Percentiles rank a stretch among this genome's conserved stretches.
phyloP scores from a whole-genome alignment of 35 echinoderm and acorn worm genomes.

The Anneissia japonica region DNA sequence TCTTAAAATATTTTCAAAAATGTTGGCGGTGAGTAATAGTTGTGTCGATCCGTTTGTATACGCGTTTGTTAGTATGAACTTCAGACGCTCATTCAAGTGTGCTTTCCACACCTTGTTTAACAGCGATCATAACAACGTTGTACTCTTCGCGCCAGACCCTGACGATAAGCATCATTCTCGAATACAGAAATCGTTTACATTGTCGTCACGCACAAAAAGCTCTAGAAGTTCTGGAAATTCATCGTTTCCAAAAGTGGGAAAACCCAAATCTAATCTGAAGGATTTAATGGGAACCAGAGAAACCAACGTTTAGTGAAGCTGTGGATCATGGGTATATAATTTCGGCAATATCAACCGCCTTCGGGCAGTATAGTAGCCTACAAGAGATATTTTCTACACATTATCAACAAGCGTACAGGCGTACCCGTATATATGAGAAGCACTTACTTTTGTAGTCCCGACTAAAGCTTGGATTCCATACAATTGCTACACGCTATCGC shows the following conservation, averaged over 20 bases:
- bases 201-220: background rate
- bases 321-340: too few relatives aligned
- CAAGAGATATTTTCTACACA: too few relatives aligned
- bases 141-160: background rate
- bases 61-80: background rate
- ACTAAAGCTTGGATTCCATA: too few relatives aligned
- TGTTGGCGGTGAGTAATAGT: background rate
- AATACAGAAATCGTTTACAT: background rate
- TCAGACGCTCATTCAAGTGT: background rate
- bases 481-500: too few relatives aligned
- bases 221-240: background rate
- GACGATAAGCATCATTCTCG: background rate
- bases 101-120: background rate
- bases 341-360: too few relatives aligned
- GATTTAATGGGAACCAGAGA: background rate
- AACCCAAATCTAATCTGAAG: background rate
- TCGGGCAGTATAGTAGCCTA: too few relatives aligned
- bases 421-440: too few relatives aligned
- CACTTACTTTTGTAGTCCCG: too few relatives aligned
- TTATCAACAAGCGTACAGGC: too few relatives aligned
- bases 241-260: background rate
- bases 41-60: background rate
- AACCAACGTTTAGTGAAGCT: too few relatives aligned
- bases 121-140: background rate
- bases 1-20: background rate